Conservation (phyloP, 2,113 vertebrate species). For the Gymnarchus niloticus region DNA sequence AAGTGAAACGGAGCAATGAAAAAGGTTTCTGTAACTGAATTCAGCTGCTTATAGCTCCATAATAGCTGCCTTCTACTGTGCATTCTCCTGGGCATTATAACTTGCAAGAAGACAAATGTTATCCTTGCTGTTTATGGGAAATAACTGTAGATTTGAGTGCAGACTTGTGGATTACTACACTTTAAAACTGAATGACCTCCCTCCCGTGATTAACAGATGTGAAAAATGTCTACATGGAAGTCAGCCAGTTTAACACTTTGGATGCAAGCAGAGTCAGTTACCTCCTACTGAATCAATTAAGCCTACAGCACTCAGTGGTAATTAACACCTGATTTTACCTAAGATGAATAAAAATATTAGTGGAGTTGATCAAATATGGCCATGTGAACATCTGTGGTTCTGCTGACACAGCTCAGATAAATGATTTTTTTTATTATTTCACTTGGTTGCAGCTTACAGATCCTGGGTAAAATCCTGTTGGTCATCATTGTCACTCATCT, state of each 20-base stretch:
- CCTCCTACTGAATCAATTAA: neutral
- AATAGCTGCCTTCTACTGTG: neutral
- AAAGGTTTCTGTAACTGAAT: constrained; percentile 4
- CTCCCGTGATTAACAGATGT: neutral
- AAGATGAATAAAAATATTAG: neutral
- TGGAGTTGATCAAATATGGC: neutral
- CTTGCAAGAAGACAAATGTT: neutral
- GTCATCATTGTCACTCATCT: neutral
- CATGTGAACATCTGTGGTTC: neutral
- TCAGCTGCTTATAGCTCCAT: neutral
- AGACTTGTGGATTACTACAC: neutral
- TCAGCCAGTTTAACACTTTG: neutral
- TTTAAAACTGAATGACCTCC: neutral
- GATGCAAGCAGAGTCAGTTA: neutral
- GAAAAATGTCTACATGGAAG: neutral
- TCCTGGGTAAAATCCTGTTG: neutral
- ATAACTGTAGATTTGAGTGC: neutral
- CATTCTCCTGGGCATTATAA: neutral
- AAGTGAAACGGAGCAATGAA: neutral
- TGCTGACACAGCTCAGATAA: neutral
- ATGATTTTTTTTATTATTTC: too few species aligned
- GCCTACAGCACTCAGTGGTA: neutral
- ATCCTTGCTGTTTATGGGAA: neutral
- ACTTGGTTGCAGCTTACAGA: neutral
- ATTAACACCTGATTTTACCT: constrained; percentile 12